Base-by-base conservation (phyloP, 2,113 vertebrate species). In the Nothoprocta perdicaria region DNA sequence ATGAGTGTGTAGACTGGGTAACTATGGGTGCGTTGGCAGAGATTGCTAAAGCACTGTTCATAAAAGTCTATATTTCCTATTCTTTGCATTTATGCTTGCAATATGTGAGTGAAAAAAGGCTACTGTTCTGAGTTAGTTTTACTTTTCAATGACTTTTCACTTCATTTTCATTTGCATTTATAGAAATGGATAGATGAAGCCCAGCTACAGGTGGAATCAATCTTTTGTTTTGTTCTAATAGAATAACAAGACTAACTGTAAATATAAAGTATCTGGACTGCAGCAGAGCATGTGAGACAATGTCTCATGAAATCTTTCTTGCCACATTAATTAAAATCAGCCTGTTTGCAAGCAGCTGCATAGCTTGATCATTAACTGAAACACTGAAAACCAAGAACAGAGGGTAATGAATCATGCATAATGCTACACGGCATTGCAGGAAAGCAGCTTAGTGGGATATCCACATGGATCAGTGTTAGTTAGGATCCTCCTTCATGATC, bases 251-350 rank as follows among this genome's bases (percentile, higher is more conserved):
- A 89, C 77, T 76, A 76, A 86, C 55, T 45, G 55, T 17, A 68
- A 53, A 78, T 84, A 77, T 50, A 65, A 86, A 80, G 46, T 38
- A 63, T 68, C 77, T 89, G 35, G 24, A 73, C 53, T 80, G 38
- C 45, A 74, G 14, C 65, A 53, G 67, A 84, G 12, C 65, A 46
- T 60, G 63, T 67, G n/a, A 91, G 58, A 67, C 48, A 73, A 60
- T 9, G 61, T 63, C 74, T 91, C 68, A 33, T 38, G 43, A 79
- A 86, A 66, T 76, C 1, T 4, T 71, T 93, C 63, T 68, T 86
- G 53, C 69, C 48, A 66, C 40, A 24, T 63, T 38, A 84, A 90
- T 94, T 60, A 61, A 82, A 77, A 84, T 60, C 86, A 84, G 66
- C 18, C 65, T 65, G 31, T 40, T 50, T 41, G 27, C 16, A 48